These are phyloP conservation scores for Porites cylindrica DNA, from an alignment of 92 coral and sea anemone species.

Conservation along the genomic window DNA sequence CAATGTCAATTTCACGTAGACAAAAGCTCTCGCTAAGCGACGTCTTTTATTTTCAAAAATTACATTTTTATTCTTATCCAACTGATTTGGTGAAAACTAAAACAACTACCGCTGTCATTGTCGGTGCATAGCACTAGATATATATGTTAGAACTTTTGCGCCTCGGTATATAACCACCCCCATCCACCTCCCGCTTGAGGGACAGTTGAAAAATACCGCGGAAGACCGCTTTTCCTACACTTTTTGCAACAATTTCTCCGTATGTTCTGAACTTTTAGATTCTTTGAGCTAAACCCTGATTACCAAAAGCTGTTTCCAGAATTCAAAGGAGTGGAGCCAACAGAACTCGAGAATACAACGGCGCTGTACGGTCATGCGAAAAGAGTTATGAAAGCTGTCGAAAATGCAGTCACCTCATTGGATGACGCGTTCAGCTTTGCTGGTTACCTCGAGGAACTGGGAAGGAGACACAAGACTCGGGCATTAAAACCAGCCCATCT, in stretches of 20 bases:
- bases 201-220: too few relatives aligned
- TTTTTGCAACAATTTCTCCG: not conserved
- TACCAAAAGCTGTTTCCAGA: conserved; percentile 88
- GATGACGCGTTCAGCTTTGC: conserved; percentile 80
- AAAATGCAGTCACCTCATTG: conserved; percentile 83
- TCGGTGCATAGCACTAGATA: too few relatives aligned
- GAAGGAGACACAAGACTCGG: conserved; percentile 84
- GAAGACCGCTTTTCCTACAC: too few relatives aligned
- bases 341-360: conserved; percentile 72
- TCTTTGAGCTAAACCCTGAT: conserved; percentile 82
- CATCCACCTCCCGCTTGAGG: too few relatives aligned
- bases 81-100: too few relatives aligned
- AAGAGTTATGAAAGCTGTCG: conserved; percentile 90
- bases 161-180: too few relatives aligned
- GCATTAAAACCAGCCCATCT: conserved; percentile 79
- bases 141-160: too few relatives aligned
- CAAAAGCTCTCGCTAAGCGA: too few relatives aligned
- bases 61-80: too few relatives aligned
- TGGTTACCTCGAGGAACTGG: conserved; percentile 87
- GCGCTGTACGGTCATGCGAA: conserved; percentile 86
- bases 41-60: too few relatives aligned
- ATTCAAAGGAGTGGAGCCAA: conserved; percentile 67
- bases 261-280: conserved; percentile 39
- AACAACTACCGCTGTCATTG: too few relatives aligned
- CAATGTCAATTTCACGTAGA: too few relatives aligned